phyloP scores from a whole-genome alignment of 1,140 invertebrate genomes.

The Caenorhabditis brenneri region DNA sequence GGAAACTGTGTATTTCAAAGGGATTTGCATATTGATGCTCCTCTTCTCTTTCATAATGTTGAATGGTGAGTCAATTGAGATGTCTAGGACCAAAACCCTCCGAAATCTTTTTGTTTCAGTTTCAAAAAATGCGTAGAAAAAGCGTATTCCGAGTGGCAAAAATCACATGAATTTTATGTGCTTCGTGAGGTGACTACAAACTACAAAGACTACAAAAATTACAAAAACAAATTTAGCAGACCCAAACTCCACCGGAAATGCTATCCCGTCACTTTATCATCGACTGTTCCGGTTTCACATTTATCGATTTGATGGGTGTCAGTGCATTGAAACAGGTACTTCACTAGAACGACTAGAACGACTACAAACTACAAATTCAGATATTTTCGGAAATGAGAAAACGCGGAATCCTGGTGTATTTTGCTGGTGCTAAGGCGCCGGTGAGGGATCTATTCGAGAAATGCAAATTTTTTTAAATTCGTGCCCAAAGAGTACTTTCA shows the following conservation, averaged over 20 bases:
- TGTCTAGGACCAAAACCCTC: neutral
- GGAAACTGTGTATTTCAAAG: slow-evolving; percentile 5
- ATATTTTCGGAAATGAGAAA: slow-evolving; percentile 59
- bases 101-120: neutral
- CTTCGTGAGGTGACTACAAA: slow-evolving; percentile 17
- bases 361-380: slow-evolving; percentile 49
- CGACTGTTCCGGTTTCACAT: slow-evolving; percentile 71
- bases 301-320: slow-evolving; percentile 71
- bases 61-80: slow-evolving; percentile 49
- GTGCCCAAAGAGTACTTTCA: slow-evolving; percentile 69
- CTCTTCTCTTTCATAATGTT: slow-evolving; percentile 69
- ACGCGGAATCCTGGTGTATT: slow-evolving; percentile 63
- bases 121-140: slow-evolving; percentile 67
- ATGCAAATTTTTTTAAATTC: slow-evolving; percentile 61
- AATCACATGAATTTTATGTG: slow-evolving; percentile 52
- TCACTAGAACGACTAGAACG: neutral
- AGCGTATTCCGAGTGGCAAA: slow-evolving; percentile 54
- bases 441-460: slow-evolving; percentile 65
- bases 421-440: slow-evolving; percentile 69
- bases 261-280: slow-evolving; percentile 64
- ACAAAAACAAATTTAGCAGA: neutral
- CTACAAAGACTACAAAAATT: neutral
- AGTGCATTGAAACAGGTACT: slow-evolving; percentile 65
- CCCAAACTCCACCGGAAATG: neutral
- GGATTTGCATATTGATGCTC: slow-evolving; percentile 70